Percentiles rank a stretch among this genome's conserved stretches.
Evolutionary conservation across 2,888 invertebrate species (phyloP).

Genomic region (Drosophila picticornis): DNA sequence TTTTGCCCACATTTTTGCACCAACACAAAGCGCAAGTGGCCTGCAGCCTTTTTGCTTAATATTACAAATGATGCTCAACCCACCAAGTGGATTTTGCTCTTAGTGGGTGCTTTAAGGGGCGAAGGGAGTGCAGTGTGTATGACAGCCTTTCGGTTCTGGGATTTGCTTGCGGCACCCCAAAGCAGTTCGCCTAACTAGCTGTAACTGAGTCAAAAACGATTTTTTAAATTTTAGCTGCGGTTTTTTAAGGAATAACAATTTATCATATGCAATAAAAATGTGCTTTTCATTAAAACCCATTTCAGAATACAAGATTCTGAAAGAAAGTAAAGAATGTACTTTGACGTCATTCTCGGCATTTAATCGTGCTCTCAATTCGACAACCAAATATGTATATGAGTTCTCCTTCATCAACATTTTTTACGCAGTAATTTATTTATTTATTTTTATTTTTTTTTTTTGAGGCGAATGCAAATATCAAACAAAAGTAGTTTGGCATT

Average conservation of each 20-base stretch:
- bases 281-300: constrained; percentile 52
- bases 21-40: constrained; percentile 40
- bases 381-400: constrained; percentile 72
- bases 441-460: constrained; percentile 15
- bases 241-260: not conserved
- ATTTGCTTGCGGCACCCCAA: constrained; percentile 17
- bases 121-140: not conserved
- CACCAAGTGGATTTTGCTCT: constrained; percentile 14
- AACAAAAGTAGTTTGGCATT: constrained; percentile 75
- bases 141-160: constrained; percentile 31
- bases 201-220: constrained; percentile 25
- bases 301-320: constrained; percentile 41
- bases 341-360: constrained; percentile 58
- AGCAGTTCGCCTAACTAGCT: constrained; percentile 22
- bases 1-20: constrained; percentile 41
- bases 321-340: constrained; percentile 37
- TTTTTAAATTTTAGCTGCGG: constrained; percentile 6
- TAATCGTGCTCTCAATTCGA: constrained; percentile 65
- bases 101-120: not conserved
- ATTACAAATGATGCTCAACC: constrained; percentile 35
- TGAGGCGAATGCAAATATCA: constrained; percentile 64
- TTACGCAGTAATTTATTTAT: constrained; percentile 63
- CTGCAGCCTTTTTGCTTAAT: constrained; percentile 44
- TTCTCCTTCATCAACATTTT: constrained; percentile 56
- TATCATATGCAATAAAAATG: constrained; percentile 2